These are phyloP conservation scores for Psephotus haematonotus DNA, from an alignment of 2,113 vertebrate species.

Conservation along the genomic window DNA sequence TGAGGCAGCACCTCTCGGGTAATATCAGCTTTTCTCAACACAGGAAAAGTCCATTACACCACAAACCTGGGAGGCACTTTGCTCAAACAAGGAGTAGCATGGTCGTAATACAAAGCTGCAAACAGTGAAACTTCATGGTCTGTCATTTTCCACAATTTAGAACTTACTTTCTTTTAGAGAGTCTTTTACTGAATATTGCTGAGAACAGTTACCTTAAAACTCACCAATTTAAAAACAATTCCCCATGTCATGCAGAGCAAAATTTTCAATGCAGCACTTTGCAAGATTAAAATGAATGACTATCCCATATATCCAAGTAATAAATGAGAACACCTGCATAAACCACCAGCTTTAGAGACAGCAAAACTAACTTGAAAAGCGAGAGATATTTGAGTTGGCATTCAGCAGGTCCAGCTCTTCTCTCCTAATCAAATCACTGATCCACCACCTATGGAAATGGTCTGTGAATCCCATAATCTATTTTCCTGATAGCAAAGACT, in stretches of 20 bases:
- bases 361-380: not conserved
- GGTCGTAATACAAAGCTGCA: not conserved
- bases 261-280: not conserved
- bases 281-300: not conserved
- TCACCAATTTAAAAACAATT: not conserved
- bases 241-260: not conserved
- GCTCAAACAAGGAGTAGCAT: not conserved
- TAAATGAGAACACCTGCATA: not conserved
- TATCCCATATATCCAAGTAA: not conserved
- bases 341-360: not conserved
- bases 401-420: not conserved
- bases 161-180: not conserved
- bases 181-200: not conserved
- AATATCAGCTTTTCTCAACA: not conserved
- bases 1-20: not conserved
- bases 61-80: not conserved
- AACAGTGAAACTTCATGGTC: not conserved
- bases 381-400: not conserved
- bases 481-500: not conserved
- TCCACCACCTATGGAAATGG: not conserved
- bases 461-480: not conserved
- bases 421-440: not conserved
- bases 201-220: not conserved
- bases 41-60: not conserved
- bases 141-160: not conserved